Percentiles rank a stretch among this genome's conserved stretches.
Conservation (phyloP, 2,888 invertebrate genomes). For the Acleris cristana region DNA sequence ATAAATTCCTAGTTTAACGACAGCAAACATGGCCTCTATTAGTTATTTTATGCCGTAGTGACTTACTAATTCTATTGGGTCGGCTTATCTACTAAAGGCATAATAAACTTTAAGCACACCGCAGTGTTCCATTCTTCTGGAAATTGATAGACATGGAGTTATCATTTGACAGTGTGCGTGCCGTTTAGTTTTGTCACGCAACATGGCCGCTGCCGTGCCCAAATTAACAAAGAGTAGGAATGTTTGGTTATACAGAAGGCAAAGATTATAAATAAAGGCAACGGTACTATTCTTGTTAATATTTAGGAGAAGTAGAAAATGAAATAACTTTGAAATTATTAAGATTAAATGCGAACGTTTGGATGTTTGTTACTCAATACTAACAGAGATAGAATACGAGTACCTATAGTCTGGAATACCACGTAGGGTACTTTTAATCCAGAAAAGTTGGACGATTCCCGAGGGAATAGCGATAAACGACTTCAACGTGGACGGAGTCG, state of each 20-base stretch:
- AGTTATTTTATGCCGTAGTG: slow-evolving; percentile 53
- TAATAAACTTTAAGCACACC: slow-evolving; percentile 59
- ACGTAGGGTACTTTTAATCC: too few species aligned
- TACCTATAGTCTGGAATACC: too few species aligned
- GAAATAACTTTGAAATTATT: too few species aligned
- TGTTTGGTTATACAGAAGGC: not conserved
- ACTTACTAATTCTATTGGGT: slow-evolving; percentile 62
- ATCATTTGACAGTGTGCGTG: slow-evolving; percentile 84
- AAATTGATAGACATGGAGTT: slow-evolving; percentile 82
- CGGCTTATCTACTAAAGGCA: slow-evolving; percentile 68
- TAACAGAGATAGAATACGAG: too few species aligned
- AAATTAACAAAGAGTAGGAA: slow-evolving; percentile 56
- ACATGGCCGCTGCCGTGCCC: slow-evolving; percentile 64
- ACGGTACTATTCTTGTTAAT: too few species aligned
- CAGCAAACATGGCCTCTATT: slow-evolving; percentile 47
- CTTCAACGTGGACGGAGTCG: too few species aligned
- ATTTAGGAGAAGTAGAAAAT: too few species aligned
- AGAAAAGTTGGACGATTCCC: too few species aligned
- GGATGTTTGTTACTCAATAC: too few species aligned
- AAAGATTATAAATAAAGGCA: too few species aligned
- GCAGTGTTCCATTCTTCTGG: slow-evolving; percentile 67
- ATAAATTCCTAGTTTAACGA: slow-evolving; percentile 38
- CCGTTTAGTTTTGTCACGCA: slow-evolving; percentile 71
- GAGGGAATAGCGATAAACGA: too few species aligned
- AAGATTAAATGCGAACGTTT: too few species aligned